Percentiles rank a stretch among this genome's conserved stretches.
phyloP scores from a whole-genome alignment of 2,888 invertebrate species.

The Actias luna region DNA sequence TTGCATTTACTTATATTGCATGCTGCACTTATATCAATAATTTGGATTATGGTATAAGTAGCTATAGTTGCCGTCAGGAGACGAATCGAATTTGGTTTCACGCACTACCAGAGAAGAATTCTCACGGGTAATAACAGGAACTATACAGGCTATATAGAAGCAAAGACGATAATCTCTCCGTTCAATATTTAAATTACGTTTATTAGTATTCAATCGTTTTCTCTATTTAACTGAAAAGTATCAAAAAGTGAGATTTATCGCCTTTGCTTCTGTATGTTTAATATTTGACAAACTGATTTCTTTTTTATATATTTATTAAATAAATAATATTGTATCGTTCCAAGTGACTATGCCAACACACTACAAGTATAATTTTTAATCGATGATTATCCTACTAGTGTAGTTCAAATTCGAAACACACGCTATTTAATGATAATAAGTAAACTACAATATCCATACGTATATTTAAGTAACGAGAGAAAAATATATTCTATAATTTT shows the following conservation, averaged over 20 bases:
- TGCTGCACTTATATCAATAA: not conserved
- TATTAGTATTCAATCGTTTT: too few relatives aligned
- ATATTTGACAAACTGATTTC: not conserved
- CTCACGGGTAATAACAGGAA: too few relatives aligned
- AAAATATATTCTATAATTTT: not conserved
- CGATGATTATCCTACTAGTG: slow-evolving; percentile 4
- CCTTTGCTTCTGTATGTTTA: too few relatives aligned
- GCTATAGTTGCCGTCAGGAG: not conserved
- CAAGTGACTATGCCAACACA: slow-evolving; percentile 7
- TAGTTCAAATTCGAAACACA: not conserved
- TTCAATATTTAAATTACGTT: too few relatives aligned
- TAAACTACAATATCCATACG: slow-evolving; percentile 10
- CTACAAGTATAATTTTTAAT: slow-evolving; percentile 1
- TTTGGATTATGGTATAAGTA: not conserved
- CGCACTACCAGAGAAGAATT: too few relatives aligned
- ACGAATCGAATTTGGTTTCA: too few relatives aligned
- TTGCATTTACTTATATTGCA: not conserved
- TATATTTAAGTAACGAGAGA: slow-evolving; percentile 15
- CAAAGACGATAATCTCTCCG: too few relatives aligned
- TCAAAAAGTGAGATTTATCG: too few relatives aligned
- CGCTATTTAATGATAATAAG: slow-evolving; percentile 11
- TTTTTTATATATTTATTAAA: not conserved
- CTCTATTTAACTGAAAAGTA: too few relatives aligned
- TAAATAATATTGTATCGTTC: not conserved
- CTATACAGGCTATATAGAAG: too few relatives aligned